phyloP scores from a whole-genome alignment of 2,888 invertebrate species.

The Drosophila buzzatii region DNA sequence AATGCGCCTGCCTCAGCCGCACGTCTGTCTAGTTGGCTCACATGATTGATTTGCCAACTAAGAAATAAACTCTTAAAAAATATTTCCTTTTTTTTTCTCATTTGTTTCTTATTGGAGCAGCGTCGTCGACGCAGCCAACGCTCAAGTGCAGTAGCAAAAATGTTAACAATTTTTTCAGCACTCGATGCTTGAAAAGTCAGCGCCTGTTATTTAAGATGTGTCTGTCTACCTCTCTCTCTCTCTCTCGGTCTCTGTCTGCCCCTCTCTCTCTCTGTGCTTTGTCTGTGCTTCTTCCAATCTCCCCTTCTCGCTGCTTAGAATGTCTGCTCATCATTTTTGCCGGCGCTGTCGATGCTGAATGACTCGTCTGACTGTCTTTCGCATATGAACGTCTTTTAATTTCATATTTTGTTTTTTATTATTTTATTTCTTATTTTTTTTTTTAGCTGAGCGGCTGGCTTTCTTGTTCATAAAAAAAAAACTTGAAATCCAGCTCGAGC shows the following conservation, averaged over 20 bases:
- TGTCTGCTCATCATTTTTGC: constrained; percentile 57
- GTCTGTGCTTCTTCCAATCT: too few species aligned
- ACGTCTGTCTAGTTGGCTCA: constrained; percentile 27
- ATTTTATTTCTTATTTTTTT: constrained; percentile 23
- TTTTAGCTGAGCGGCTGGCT: constrained; percentile 39
- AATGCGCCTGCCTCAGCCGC: constrained; percentile 41
- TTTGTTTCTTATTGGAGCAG: constrained; percentile 4
- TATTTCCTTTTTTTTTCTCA: not conserved
- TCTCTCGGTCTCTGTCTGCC: too few species aligned
- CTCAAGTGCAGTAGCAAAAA: constrained; percentile 81
- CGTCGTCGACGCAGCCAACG: constrained; percentile 15
- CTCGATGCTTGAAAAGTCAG: constrained; percentile 75
- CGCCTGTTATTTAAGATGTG: constrained; percentile 57
- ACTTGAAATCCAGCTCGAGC: constrained; percentile 37
- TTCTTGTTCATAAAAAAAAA: constrained; percentile 38
- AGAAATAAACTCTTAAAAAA: constrained; percentile 4
- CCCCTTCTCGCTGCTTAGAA: constrained; percentile 58
- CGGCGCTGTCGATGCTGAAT: constrained; percentile 60
- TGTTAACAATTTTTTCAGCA: constrained; percentile 79
- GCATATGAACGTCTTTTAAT: constrained; percentile 74
- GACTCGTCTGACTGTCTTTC: constrained; percentile 15
- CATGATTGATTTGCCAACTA: constrained; percentile 68
- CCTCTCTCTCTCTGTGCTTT: not conserved
- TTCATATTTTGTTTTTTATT: constrained; percentile 47
- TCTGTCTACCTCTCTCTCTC: not conserved